phyloP scores from a whole-genome alignment of 2,888 invertebrate genomes.

The Mythimna vitellina region DNA sequence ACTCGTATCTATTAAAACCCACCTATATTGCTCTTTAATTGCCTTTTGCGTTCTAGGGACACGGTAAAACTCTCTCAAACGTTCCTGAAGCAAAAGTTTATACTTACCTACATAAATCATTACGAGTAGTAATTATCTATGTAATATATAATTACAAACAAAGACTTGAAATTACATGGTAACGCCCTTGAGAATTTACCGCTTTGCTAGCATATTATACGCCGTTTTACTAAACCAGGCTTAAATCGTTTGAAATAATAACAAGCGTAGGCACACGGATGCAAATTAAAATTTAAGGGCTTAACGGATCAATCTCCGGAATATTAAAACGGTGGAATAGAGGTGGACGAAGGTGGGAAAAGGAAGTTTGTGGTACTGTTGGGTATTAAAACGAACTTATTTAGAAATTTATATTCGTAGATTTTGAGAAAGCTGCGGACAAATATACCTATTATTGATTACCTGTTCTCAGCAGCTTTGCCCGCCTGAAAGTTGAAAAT shows the following conservation, averaged over 20 bases:
- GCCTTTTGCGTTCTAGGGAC: too few species aligned
- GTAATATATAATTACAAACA: conserved; percentile 4
- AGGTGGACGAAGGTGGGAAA: conserved; percentile 10
- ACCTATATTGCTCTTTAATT: too few species aligned
- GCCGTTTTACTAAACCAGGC: conserved; percentile 38
- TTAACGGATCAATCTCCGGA: conserved; percentile 75
- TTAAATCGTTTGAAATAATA: conserved; percentile 63
- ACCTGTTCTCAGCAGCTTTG: too few species aligned
- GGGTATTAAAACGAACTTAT: conserved; percentile 32
- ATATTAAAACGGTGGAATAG: conserved; percentile 71
- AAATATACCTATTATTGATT: too few species aligned
- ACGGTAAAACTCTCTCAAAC: too few species aligned
- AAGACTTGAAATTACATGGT: conserved; percentile 19
- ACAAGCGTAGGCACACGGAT: conserved; percentile 58
- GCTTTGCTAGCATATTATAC: conserved; percentile 35
- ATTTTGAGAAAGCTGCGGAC: not conserved
- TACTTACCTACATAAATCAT: not conserved
- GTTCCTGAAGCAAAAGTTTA: not conserved
- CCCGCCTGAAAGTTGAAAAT: too few species aligned
- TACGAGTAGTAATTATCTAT: not conserved
- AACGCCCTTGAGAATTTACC: conserved; percentile 28
- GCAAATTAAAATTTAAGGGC: conserved; percentile 68
- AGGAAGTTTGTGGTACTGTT: conserved; percentile 54
- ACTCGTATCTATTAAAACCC: too few species aligned
- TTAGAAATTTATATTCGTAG: not conserved